A percentile compares a stretch with the other conserved stretches of the same genome.
Evolutionary conservation across 1,140 invertebrate genomes (phyloP).

Genomic region (Ceratina japonica): DNA sequence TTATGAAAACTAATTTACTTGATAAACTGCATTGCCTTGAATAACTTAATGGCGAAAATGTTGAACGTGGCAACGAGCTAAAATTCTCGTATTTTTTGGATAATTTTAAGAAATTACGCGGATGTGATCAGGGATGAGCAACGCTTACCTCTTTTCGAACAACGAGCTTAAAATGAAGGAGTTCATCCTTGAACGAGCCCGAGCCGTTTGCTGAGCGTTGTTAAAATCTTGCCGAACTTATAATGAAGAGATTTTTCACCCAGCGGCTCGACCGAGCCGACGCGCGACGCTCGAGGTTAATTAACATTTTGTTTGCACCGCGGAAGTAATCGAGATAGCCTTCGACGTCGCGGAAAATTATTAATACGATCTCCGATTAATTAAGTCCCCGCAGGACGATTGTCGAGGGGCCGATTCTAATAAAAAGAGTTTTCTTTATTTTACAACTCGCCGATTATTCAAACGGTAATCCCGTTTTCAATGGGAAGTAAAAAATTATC

Average conservation of each 20-base stretch:
- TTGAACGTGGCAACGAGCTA: no score
- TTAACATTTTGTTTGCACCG: conserved; percentile 69
- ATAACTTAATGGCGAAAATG: no score
- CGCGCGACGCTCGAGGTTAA: conserved; percentile 50
- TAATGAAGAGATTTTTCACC: conserved; percentile 69
- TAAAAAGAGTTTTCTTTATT: neutral
- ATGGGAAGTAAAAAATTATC: neutral
- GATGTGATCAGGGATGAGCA: neutral
- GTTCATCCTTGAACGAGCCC: conserved; percentile 28
- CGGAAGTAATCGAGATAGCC: conserved; percentile 45
- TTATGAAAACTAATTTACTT: neutral
- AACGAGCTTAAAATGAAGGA: conserved; percentile 44
- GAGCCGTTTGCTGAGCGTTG: conserved; percentile 31
- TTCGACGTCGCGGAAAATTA: conserved; percentile 50
- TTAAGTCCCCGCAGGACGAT: conserved; percentile 41
- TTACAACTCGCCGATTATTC: neutral
- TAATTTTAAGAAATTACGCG: neutral
- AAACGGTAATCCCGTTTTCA: neutral
- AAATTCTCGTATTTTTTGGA: neutral
- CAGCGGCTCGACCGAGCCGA: conserved; percentile 6
- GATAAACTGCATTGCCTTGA: no score
- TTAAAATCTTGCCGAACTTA: conserved; percentile 64
- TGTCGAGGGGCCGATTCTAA: neutral
- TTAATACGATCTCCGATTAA: conserved; percentile 52
- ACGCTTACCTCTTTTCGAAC: conserved; percentile 14